Evolutionary conservation across 2,113 vertebrate genomes (phyloP), one percentile per base, ranked within the genome.

Genomic region (Poeciliopsis prolifica): DNA sequence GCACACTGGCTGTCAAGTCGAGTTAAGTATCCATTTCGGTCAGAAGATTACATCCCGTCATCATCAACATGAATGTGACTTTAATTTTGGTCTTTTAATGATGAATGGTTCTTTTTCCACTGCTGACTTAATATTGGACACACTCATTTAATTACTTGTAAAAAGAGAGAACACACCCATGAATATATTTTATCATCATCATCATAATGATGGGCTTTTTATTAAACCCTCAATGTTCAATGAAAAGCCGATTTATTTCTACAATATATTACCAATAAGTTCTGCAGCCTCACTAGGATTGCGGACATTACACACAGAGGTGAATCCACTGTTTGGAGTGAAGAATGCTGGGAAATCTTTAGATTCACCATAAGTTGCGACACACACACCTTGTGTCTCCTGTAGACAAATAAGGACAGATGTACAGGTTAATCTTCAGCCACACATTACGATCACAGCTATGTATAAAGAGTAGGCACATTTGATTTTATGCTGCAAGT

Each of bases 351-450:
- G 96, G 75, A 98, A 97, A 54, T 93, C 93, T 76, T 86, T 93
- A 22, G 95, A 94, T 22, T 92, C 79, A 64, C 96, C 96, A 75
- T 95, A 97, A 17, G 96, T 95, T 79, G 95, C 95, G 42, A 97
- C 96, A 0, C 96, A 97, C 30, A 98, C 95, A 10, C 97, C 96
- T 68, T 96, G 95, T 0, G 97, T 98, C 85, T 98, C 97, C 97
- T 98, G 69, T 62, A 82, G 64, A 75, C 48, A 66, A 1, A 75
- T 2, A 71, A 78, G 6, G 44, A 13, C 10, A 60, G 14, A 62
- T 69, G 63, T 28, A 1, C 63, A 24, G 6, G 35, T 2, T 66
- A 48, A 48, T 1, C 14, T 28, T 29, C 10, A 61, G 60, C 10
- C 19, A 62, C 26, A 62, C 61, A 19, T 30, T 30, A 17, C 1